phyloP scores from a whole-genome alignment of 1,140 invertebrate species.

The Leptinotarsa texana region DNA sequence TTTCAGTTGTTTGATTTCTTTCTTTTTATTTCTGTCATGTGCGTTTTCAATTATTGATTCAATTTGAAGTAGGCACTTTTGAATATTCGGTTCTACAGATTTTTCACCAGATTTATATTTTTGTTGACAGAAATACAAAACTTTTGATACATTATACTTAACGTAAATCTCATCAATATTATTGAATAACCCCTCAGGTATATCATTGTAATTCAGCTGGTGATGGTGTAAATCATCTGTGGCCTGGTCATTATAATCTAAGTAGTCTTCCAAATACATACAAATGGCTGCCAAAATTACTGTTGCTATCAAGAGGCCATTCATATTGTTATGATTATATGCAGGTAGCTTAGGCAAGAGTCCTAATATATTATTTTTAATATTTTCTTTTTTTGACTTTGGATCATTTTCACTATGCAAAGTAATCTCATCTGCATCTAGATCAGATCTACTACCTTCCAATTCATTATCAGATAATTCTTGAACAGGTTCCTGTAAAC shows the following conservation, averaged over 20 bases:
- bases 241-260: background rate
- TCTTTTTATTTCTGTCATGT: background rate
- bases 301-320: background rate
- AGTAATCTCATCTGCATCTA: background rate
- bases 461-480: constrained; percentile 15
- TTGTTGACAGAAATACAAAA: background rate
- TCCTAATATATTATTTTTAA: background rate
- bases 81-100: background rate
- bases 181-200: background rate
- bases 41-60: background rate
- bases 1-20: constrained; percentile 15
- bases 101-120: background rate
- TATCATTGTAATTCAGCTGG: background rate
- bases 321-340: background rate
- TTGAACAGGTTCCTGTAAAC: constrained; percentile 14
- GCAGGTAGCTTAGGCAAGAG: background rate
- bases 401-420: background rate
- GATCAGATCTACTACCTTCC: background rate
- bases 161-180: background rate
- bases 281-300: background rate
- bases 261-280: constrained; percentile 6
- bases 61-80: background rate
- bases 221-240: background rate
- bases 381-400: background rate
- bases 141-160: constrained; percentile 2